Evolutionary conservation across 2,113 vertebrate genomes (phyloP).

Genomic region (Dermatemys mawii): DNA sequence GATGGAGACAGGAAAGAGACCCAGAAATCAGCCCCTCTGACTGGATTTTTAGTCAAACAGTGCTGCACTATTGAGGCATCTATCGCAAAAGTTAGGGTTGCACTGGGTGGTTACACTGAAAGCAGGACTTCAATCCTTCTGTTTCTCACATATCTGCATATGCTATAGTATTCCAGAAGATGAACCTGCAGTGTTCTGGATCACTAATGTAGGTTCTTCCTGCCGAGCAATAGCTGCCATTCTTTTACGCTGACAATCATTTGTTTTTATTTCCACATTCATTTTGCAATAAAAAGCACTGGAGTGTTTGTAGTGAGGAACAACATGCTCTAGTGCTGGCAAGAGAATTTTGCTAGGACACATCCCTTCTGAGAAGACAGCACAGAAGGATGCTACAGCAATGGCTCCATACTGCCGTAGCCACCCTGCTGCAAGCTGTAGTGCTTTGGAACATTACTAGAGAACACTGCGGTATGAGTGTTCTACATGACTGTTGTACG

Average conservation of each 20-base stretch:
- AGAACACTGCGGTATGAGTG: not conserved
- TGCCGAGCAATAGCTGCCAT: not conserved
- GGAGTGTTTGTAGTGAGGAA: not conserved
- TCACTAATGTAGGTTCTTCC: not conserved
- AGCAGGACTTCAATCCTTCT: not conserved
- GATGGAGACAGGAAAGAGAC: not conserved
- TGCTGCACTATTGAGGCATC: conserved; percentile 32
- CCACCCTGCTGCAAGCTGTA: not conserved
- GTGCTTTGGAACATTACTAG: not conserved
- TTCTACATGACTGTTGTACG: not conserved
- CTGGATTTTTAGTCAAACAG: not conserved
- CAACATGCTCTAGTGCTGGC: not conserved
- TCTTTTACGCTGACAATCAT: not conserved
- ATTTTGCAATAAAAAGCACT: not conserved
- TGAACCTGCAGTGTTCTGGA: not conserved
- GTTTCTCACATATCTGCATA: not conserved
- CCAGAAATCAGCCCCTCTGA: not conserved
- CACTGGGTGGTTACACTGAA: conserved; percentile 17
- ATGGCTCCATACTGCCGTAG: not conserved
- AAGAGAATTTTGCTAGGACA: conserved; percentile 14
- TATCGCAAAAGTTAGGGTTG: not conserved
- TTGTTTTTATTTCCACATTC: not conserved
- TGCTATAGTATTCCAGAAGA: not conserved
- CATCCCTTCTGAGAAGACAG: not conserved
- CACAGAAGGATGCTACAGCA: not conserved